Conservation (phyloP, 2,113 vertebrate genomes). For the Dasyurus viverrinus region DNA sequence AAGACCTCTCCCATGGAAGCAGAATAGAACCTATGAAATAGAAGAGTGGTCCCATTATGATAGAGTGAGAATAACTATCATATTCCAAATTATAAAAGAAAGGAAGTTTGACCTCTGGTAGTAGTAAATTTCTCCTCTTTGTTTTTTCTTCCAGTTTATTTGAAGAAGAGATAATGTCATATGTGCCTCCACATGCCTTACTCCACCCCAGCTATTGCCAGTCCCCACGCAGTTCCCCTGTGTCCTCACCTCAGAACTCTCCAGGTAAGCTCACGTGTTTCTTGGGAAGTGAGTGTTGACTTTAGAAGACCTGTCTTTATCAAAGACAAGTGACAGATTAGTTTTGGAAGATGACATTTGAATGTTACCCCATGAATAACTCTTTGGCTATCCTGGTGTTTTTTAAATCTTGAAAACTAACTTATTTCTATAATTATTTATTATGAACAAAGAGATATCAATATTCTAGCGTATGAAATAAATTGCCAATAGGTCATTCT, state of each 20-base stretch:
- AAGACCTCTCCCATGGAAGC: neutral
- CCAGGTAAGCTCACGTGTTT: slow-evolving; percentile 86
- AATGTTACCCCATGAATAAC: neutral
- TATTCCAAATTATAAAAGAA: neutral
- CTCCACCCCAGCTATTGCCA: slow-evolving; percentile 95
- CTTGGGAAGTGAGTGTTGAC: neutral
- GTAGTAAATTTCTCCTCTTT: neutral
- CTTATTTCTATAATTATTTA: neutral
- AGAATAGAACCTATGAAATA: neutral
- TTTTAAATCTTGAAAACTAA: neutral
- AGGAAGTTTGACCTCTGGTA: neutral
- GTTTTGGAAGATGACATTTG: neutral
- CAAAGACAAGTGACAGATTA: neutral
- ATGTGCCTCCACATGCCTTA: slow-evolving; percentile 95
- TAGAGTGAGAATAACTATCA: fast-evolving
- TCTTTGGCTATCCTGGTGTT: neutral
- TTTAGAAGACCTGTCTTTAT: neutral
- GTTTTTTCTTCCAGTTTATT: slow-evolving; percentile 89
- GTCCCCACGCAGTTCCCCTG: slow-evolving; percentile 88
- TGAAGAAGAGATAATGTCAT: slow-evolving; percentile 99
- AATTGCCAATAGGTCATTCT: neutral
- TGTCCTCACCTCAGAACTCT: slow-evolving; percentile 97
- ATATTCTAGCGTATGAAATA: neutral
- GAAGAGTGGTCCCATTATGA: neutral
- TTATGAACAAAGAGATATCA: slow-evolving; percentile 16